Percentiles rank a stretch among this genome's conserved stretches.
These are phyloP conservation scores for Poecilus cupreus DNA, from an alignment of 2,888 invertebrate species.

Conservation along the genomic window DNA sequence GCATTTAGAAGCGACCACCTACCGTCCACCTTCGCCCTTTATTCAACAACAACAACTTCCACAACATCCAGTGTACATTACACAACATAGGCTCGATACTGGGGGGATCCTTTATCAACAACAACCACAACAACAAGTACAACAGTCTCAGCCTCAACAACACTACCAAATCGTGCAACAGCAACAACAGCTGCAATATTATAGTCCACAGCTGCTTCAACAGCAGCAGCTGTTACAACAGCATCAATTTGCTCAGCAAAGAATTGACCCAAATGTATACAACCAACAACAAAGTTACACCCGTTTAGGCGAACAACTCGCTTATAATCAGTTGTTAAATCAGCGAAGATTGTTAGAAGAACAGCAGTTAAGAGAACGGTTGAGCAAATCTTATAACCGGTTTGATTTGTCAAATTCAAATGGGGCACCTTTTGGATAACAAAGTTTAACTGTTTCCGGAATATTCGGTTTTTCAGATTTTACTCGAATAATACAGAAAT, in stretches of 20 bases:
- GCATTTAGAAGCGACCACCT: constrained; percentile 72
- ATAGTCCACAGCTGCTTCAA: constrained; percentile 56
- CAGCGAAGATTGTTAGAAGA: constrained; percentile 64
- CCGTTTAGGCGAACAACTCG: constrained; percentile 15
- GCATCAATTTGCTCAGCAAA: constrained; percentile 42
- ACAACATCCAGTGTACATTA: constrained; percentile 64
- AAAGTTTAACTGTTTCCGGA: not conserved
- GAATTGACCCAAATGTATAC: constrained; percentile 35
- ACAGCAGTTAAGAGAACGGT: constrained; percentile 65
- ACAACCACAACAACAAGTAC: constrained; percentile 65
- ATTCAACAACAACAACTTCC: constrained; percentile 61
- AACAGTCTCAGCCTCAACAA: constrained; percentile 66
- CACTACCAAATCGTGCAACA: constrained; percentile 57
- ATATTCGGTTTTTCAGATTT: not conserved
- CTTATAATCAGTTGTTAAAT: constrained; percentile 27
- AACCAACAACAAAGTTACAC: constrained; percentile 34
- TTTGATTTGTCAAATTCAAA: constrained; percentile 65
- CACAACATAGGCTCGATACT: constrained; percentile 61
- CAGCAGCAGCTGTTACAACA: constrained; percentile 65
- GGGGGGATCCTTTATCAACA: constrained; percentile 51
- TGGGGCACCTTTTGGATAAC: constrained; percentile 31
- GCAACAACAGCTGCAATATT: constrained; percentile 65
- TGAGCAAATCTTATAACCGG: constrained; percentile 67
- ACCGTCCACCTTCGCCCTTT: constrained; percentile 68
- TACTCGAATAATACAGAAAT: too few species aligned